Evolutionary conservation across 2,888 invertebrate genomes (phyloP), one percentile per base, ranked within the genome.

Genomic region (Scaeva pyrastri): DNA sequence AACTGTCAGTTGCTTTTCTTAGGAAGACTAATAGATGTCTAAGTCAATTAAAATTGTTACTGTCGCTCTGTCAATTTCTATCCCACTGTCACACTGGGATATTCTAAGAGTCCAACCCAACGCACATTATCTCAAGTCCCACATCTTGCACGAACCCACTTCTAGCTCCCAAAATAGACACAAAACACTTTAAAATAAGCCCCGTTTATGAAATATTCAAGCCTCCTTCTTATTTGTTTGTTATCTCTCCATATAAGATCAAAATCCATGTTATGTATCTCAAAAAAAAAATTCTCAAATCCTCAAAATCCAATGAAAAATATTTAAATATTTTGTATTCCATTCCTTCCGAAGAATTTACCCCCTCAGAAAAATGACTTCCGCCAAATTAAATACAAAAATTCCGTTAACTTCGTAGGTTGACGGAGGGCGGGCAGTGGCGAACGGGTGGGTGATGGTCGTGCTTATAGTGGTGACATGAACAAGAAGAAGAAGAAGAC

Each of bases 331-430:
- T 79, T 41, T 80, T 72, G 56, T 76, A 50, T 84, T 50, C 52
- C 45, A 76, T 84, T 80, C 58, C 66, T 84, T 58, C 19, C 41
- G 2, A 76, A 58, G 76, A 85, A 85, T 85, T 80, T 81, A 48
- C 64, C 31, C 31, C 31, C 31, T 66, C 11, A 43, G 50, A 64
- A 75, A 71, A 84, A 66, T 55, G 43, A 50, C 75, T 85, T 85
- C 48, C 55, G 76, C 76, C 62, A 76, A 76, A 85, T 85, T 85
- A 80, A 80, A 85, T 62, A 85, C 55, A 80, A 73, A 80, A 73
- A 85, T 81, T 81, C 68, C 41, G 55, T 80, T 45, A 19, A 19
- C 31, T 71, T 48, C 26, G n/a, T 2, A 0, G 23, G 12, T 12
- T 19, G 23, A 5, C 2, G 16, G 7, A 1, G 16, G 0, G n/a